Evolutionary conservation across 2,113 vertebrate species (phyloP).

Genomic region (Amazona vittata): DNA sequence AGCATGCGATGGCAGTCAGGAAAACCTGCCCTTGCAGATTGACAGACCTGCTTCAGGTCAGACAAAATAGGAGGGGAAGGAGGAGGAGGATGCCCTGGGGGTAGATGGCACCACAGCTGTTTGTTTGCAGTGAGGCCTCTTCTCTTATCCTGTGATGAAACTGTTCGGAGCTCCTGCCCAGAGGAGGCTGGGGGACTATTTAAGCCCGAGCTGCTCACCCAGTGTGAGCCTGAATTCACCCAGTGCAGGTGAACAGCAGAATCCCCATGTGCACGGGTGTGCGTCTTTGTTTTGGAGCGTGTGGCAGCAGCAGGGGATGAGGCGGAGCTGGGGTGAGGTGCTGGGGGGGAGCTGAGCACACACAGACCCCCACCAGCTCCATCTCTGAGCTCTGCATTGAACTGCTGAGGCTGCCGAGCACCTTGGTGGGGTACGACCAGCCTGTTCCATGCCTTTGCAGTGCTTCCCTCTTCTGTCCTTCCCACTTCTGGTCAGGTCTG

Average conservation of each 20-base stretch:
- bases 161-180: neutral
- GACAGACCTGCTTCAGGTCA: neutral
- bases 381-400: neutral
- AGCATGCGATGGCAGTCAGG: neutral
- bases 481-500: neutral
- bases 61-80: neutral
- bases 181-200: neutral
- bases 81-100: neutral
- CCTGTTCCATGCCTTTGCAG: rapidly evolving
- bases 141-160: neutral
- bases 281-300: rapidly evolving
- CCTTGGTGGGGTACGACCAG: rapidly evolving
- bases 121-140: neutral
- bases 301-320: neutral
- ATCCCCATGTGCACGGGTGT: rapidly evolving
- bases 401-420: neutral
- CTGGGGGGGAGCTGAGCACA: neutral
- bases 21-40: neutral
- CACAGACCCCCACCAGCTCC: rapidly evolving
- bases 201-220: neutral
- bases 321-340: neutral
- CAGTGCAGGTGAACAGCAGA: neutral
- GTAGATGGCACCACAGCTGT: neutral
- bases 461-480: neutral
- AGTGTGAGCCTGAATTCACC: neutral